phyloP scores from a whole-genome alignment of 2,797 vertebrate species.

The Acanthurus tractus region DNA sequence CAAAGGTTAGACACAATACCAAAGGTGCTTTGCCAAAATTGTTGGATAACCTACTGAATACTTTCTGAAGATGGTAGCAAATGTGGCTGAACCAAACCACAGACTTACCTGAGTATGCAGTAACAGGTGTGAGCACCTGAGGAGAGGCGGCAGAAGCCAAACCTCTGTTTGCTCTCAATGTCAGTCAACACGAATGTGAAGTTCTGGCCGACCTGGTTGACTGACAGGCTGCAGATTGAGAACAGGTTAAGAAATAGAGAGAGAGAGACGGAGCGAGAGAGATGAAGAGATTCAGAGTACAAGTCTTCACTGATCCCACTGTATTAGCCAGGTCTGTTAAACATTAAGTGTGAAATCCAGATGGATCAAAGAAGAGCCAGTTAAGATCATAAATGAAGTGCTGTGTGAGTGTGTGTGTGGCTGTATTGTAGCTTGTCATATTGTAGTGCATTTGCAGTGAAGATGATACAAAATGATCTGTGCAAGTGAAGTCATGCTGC shows the following conservation, averaged over 20 bases:
- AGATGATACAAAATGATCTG: no score
- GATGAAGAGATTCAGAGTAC: background rate
- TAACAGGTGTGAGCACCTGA: constrained; percentile 79
- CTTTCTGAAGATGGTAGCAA: background rate
- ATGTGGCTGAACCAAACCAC: background rate
- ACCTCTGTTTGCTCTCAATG: constrained; percentile 81
- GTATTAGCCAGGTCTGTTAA: no score
- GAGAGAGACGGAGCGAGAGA: background rate
- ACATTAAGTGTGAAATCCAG: no score
- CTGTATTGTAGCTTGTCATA: no score
- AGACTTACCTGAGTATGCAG: constrained; percentile 78
- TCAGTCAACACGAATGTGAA: constrained; percentile 83
- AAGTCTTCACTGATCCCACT: no score
- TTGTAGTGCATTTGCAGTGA: no score
- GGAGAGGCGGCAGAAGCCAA: constrained; percentile 82
- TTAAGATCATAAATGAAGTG: no score
- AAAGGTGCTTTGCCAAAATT: background rate
- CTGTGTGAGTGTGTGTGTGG: no score
- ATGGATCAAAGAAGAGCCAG: no score
- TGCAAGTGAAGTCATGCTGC: no score
- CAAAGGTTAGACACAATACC: background rate
- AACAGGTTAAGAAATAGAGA: background rate
- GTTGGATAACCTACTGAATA: background rate
- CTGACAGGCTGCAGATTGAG: constrained; percentile 56
- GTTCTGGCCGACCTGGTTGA: constrained; percentile 77